These are phyloP conservation scores for Hipposideros larvatus DNA, from an alignment of 2,797 vertebrate genomes.

Conservation along the genomic window DNA sequence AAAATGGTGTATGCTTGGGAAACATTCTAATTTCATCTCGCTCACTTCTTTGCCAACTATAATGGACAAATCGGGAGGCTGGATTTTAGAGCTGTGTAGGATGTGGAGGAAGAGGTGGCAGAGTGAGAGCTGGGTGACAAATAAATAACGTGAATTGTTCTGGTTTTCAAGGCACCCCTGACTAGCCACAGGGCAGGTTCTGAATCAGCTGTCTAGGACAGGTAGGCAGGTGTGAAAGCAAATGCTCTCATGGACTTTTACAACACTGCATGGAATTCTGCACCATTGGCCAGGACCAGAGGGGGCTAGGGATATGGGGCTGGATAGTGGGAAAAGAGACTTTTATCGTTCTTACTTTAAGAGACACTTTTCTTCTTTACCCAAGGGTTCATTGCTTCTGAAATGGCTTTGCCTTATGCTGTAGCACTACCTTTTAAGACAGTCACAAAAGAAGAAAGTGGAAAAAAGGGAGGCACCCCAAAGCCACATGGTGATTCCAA, in stretches of 20 bases:
- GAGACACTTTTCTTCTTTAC: background rate
- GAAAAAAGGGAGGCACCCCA: background rate
- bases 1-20: slow-evolving; percentile 68
- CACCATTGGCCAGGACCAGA: accelerated
- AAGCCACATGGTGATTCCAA: background rate
- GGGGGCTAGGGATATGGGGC: background rate
- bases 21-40: slow-evolving; percentile 79
- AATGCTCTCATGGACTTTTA: background rate
- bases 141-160: slow-evolving; percentile 71
- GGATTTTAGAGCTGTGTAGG: background rate
- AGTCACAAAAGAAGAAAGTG: background rate
- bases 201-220: background rate
- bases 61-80: slow-evolving; percentile 52
- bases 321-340: too few relatives aligned
- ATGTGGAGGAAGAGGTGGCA: background rate
- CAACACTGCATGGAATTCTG: slow-evolving; percentile 23
- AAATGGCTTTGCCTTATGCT: background rate
- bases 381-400: background rate
- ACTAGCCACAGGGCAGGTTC: background rate
- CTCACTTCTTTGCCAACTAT: slow-evolving; percentile 70
- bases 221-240: background rate
- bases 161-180: background rate
- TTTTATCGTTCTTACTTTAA: background rate
- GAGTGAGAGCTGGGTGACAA: slow-evolving; percentile 65
- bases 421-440: background rate